These are phyloP conservation scores for Microplitis demolitor DNA, from an alignment of 1,140 invertebrate species.

Conservation along the genomic window DNA sequence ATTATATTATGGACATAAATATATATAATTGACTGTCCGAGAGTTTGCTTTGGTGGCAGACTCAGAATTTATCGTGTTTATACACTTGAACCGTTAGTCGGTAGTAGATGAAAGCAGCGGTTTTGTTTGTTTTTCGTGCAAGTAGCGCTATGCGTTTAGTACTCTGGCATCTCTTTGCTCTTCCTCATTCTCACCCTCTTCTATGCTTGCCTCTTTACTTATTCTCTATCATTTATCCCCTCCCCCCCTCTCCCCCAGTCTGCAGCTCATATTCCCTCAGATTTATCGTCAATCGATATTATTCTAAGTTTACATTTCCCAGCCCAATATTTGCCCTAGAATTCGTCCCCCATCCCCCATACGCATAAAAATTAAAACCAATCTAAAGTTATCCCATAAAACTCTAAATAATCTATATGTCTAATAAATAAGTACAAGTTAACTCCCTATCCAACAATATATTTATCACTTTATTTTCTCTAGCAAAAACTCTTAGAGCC, in stretches of 20 bases:
- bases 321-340: too few species aligned
- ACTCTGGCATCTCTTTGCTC: too few species aligned
- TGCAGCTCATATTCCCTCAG: background rate
- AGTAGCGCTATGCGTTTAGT: too few species aligned
- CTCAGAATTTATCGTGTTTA: too few species aligned
- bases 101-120: too few species aligned
- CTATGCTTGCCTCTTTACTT: background rate
- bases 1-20: background rate
- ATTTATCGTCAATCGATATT: slow-evolving; percentile 23
- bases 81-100: too few species aligned
- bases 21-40: too few species aligned
- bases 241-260: background rate
- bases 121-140: too few species aligned
- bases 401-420: background rate
- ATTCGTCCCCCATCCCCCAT: too few species aligned
- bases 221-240: background rate
- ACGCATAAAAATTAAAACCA: too few species aligned
- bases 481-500: background rate
- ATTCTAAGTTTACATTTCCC: too few species aligned
- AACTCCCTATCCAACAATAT: slow-evolving; percentile 6
- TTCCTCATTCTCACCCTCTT: background rate
- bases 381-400: background rate
- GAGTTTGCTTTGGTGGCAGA: too few species aligned
- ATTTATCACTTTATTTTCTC: background rate
- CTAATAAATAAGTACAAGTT: background rate